Percentiles rank a stretch among this genome's conserved stretches.
These are phyloP conservation scores for Gracilinanus agilis DNA, from an alignment of 2,113 vertebrate species.

Conservation along the genomic window DNA sequence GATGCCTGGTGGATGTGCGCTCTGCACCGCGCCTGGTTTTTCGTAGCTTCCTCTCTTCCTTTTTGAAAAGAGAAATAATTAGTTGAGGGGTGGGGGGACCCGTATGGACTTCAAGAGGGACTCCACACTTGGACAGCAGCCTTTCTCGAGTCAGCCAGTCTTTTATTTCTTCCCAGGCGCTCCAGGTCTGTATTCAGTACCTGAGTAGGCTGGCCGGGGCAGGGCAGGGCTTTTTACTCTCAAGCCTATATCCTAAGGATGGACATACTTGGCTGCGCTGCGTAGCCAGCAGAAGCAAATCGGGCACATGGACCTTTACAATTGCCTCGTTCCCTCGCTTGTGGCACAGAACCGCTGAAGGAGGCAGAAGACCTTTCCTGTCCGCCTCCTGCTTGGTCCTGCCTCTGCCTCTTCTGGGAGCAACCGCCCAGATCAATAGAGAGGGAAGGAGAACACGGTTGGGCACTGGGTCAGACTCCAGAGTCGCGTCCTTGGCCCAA, in stretches of 20 bases:
- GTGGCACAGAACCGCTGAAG: background rate
- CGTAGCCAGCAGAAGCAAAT: background rate
- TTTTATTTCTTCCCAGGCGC: background rate
- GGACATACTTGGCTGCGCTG: background rate
- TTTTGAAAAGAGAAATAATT: background rate
- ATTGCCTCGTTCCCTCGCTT: background rate
- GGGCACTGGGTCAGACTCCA: background rate
- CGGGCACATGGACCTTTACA: background rate
- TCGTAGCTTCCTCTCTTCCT: background rate
- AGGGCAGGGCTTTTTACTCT: background rate
- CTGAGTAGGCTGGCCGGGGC: conserved; percentile 35
- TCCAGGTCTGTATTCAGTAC: background rate
- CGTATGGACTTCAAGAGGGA: background rate
- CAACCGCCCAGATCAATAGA: background rate
- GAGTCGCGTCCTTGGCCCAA: background rate
- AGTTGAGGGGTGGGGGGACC: background rate
- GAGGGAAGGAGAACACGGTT: background rate
- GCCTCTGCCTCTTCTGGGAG: background rate
- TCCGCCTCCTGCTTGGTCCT: background rate
- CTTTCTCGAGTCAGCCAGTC: background rate
- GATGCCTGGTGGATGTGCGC: background rate
- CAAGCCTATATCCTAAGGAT: conserved; percentile 23
- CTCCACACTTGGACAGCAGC: background rate
- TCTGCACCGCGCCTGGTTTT: background rate
- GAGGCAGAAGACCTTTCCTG: background rate